Percentiles rank a stretch among this genome's conserved stretches.
These are phyloP conservation scores for Platycnemis pennipes DNA, from an alignment of 2,888 invertebrate genomes.

Conservation along the genomic window DNA sequence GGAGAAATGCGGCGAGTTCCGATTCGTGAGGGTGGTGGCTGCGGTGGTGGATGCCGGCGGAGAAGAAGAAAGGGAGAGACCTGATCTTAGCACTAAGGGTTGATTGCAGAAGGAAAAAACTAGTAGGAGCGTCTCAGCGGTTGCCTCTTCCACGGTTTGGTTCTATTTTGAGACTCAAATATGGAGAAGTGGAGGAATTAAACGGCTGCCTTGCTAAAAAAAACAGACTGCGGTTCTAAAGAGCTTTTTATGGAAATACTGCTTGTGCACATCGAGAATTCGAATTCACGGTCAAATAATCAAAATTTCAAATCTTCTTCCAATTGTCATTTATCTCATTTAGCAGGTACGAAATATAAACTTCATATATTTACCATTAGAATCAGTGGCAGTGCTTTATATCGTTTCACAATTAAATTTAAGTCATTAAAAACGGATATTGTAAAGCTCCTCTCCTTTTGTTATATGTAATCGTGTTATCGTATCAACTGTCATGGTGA, in stretches of 20 bases:
- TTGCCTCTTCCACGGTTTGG: neutral
- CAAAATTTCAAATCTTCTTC: too few relatives aligned
- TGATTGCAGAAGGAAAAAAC: slow-evolving; percentile 23
- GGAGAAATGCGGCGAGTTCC: slow-evolving; percentile 13
- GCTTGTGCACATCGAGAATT: too few relatives aligned
- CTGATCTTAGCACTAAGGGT: neutral
- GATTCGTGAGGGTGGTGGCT: neutral
- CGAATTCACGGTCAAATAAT: too few relatives aligned
- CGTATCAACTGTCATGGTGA: too few relatives aligned
- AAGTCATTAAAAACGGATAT: too few relatives aligned
- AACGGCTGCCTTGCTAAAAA: neutral
- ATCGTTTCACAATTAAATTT: too few relatives aligned
- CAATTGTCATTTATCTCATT: too few relatives aligned
- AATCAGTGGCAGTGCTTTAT: too few relatives aligned
- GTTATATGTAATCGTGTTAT: too few relatives aligned
- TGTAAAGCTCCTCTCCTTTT: too few relatives aligned
- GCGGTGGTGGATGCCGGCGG: neutral
- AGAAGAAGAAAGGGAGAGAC: neutral
- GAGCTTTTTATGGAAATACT: neutral
- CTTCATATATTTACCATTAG: too few relatives aligned
- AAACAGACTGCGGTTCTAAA: neutral
- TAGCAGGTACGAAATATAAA: too few relatives aligned
- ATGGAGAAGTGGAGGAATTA: neutral
- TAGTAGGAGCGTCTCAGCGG: neutral
- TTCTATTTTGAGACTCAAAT: slow-evolving; percentile 45